Evolutionary conservation across 2,888 invertebrate genomes (phyloP), one percentile per base, ranked within the genome.

Genomic region (Lissocephala sabroskyi): DNA sequence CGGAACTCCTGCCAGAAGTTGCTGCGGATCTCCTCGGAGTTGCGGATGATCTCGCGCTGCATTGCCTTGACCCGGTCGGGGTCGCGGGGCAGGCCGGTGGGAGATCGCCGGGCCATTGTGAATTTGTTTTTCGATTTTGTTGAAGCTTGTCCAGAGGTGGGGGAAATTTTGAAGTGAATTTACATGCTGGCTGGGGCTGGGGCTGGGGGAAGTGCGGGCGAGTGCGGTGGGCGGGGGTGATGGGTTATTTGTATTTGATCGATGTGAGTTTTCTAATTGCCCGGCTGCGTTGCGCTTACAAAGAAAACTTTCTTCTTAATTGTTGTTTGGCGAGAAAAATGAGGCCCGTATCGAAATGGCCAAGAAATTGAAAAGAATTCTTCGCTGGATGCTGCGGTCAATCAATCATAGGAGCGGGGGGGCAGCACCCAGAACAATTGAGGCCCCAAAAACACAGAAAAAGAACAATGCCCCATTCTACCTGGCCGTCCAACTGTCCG

Each of bases 341-440:
- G 73, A 76, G 55, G 78, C 76, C 73, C 73, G 67, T 78, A 74
- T 78, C 73, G 76, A 74, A 74, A 74, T 78, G 73, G 71, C 78
- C 70, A 19, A 36, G 40, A 45, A 39, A 40, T 50, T 45, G 32
- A 35, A 49, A 37, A 51, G 30, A 35, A 52, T 59, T 32, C 49
- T 45, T 51, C 1, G 18, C 17, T 18, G 18, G 16, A 16, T 35
- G 13, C 16, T 35, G 16, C 10, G 16, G 35, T 16, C 16, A 35
- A 35, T 35, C 35, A 35, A 35, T 35, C 35, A 35, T 35, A 35
- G 23, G 23, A 23, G 23, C 4, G 7, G 23, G 4, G 23, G 23
- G 33, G 33, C 33, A 16, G 13, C 35, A 35, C 16, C 7, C 7
- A 35, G 10, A 7, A 14, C 16, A 35, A 35, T 14, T 35, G 35